These are phyloP conservation scores for Nemotelus nigrinus DNA, from an alignment of 2,888 invertebrate genomes.

Conservation along the genomic window DNA sequence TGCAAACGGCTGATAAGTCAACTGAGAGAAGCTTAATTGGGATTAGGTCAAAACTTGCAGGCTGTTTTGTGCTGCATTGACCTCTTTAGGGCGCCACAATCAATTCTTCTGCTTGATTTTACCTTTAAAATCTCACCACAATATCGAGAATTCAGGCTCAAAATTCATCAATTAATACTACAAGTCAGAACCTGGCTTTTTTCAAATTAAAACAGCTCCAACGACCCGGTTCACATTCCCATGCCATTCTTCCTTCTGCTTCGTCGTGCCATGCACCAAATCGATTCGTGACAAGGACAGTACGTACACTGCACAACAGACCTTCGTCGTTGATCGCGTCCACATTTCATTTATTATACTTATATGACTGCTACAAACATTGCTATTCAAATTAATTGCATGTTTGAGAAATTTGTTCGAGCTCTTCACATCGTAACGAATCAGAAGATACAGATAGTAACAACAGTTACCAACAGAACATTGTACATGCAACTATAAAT, in stretches of 20 bases:
- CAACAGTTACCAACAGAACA: conserved; percentile 2
- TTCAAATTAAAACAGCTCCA: too few species aligned
- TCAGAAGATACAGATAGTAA: background rate
- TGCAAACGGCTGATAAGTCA: background rate
- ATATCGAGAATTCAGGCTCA: too few species aligned
- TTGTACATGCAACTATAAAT: conserved; percentile 32
- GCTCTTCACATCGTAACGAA: conserved; percentile 19
- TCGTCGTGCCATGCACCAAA: conserved; percentile 17
- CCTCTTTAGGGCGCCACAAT: too few species aligned
- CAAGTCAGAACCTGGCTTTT: too few species aligned
- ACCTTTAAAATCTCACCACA: too few species aligned
- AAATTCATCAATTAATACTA: too few species aligned
- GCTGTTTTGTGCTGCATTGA: too few species aligned
- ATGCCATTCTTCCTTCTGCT: conserved; percentile 21
- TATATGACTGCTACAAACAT: conserved; percentile 4
- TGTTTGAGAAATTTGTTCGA: conserved; percentile 26
- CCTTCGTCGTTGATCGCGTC: background rate
- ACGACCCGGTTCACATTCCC: background rate
- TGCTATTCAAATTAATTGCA: conserved; percentile 41
- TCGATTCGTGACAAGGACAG: conserved; percentile 36
- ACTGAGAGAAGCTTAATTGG: background rate
- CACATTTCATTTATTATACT: background rate
- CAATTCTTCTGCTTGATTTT: too few species aligned
- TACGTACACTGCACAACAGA: background rate
- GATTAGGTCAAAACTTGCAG: too few species aligned